These are phyloP conservation scores for Tineola bisselliella DNA, from an alignment of 2,888 invertebrate species.

Conservation along the genomic window DNA sequence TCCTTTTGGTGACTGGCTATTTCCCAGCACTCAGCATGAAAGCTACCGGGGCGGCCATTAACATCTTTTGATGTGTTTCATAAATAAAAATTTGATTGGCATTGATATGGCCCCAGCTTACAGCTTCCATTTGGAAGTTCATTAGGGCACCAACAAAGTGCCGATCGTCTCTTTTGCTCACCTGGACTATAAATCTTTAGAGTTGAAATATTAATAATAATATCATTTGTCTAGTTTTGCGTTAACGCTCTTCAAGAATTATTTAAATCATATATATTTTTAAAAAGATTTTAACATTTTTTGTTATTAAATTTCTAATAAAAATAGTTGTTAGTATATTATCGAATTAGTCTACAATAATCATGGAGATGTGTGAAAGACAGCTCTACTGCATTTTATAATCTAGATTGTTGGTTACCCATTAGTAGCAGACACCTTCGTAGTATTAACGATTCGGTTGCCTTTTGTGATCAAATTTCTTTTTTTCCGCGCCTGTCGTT, in stretches of 20 bases:
- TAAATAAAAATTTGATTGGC: slow-evolving; percentile 59
- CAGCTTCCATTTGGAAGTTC: slow-evolving; percentile 64
- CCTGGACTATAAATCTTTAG: neutral
- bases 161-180: slow-evolving; percentile 12
- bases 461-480: slow-evolving; percentile 43
- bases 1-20: slow-evolving; percentile 10
- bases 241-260: too few species aligned
- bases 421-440: slow-evolving; percentile 60
- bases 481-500: slow-evolving; percentile 55
- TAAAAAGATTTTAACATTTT: too few species aligned
- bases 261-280: too few species aligned
- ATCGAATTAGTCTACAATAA: too few species aligned
- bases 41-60: slow-evolving; percentile 44
- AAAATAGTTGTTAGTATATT: too few species aligned
- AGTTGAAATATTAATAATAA: neutral
- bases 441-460: slow-evolving; percentile 52
- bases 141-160: slow-evolving; percentile 34
- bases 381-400: neutral
- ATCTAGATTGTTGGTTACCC: slow-evolving; percentile 27
- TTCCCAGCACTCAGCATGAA: slow-evolving; percentile 13
- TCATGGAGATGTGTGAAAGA: too few species aligned
- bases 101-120: slow-evolving; percentile 37
- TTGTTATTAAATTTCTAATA: too few species aligned
- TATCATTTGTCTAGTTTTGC: too few species aligned
- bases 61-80: slow-evolving; percentile 47